phyloP scores from a whole-genome alignment of 2,797 vertebrate species.

The Glyptemys insculpta region DNA sequence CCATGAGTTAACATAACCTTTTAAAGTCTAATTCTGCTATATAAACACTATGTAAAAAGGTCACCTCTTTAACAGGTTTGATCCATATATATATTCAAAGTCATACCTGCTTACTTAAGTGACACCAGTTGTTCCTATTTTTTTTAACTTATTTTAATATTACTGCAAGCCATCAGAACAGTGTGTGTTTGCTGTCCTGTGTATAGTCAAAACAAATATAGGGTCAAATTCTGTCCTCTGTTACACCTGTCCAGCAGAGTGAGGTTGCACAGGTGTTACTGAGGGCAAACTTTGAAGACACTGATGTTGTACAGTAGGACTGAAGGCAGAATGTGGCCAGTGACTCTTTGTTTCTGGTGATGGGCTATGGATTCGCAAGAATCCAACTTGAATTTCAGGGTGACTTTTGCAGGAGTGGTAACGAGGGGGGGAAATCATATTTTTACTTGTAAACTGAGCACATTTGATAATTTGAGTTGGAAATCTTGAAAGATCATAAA shows the following conservation, averaged over 20 bases:
- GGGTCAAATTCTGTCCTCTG: not conserved
- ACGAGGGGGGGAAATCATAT: not conserved
- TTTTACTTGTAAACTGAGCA: not conserved
- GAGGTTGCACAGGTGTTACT: not conserved
- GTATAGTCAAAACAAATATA: not conserved
- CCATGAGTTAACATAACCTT: not conserved
- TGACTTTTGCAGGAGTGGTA: not conserved
- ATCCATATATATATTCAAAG: not conserved
- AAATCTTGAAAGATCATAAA: not conserved
- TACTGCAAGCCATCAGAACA: too few species aligned
- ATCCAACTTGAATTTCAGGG: not conserved
- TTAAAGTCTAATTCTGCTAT: not conserved
- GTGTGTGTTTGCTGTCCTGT: not conserved
- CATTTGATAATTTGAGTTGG: not conserved
- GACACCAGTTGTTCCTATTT: not conserved
- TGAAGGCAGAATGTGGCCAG: not conserved
- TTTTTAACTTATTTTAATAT: not conserved
- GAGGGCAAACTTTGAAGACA: not conserved
- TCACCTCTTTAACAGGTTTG: not conserved
- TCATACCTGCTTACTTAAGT: not conserved
- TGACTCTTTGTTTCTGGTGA: not conserved
- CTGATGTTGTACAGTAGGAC: not conserved
- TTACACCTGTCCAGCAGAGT: accelerated
- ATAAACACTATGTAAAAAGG: not conserved
- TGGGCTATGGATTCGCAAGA: not conserved